Evolutionary conservation across 2,888 invertebrate species (phyloP), one percentile per base, ranked within the genome.

Genomic region (Leptarthrus brevirostris): DNA sequence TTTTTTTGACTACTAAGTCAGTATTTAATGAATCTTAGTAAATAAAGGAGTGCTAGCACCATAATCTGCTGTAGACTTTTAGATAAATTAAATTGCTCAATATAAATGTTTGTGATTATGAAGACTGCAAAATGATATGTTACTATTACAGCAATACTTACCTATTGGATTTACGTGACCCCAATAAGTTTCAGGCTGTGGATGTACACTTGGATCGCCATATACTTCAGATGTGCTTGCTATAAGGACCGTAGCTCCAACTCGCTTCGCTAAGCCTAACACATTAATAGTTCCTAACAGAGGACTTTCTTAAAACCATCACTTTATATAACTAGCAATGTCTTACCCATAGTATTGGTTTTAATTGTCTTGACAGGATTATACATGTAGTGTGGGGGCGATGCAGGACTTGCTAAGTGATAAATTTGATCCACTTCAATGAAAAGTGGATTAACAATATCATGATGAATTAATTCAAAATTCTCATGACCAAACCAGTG

Each of bases 281-380:
- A 96, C 93, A 86, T 96, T 96, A 75, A 96, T 96, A 26, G 96
- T 96, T 70, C 95, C 78, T 78, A 18, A 18, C 71, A 47, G n/a
- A n/a, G n/a, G n/a, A n/a, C n/a, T n/a, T n/a, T n/a, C n/a, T n/a
- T n/a, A n/a, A n/a, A n/a, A n/a, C n/a, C n/a, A n/a, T n/a, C n/a
- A n/a, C n/a, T n/a, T n/a, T n/a, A n/a, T n/a, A n/a, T n/a, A n/a
- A n/a, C n/a, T n/a, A n/a, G n/a, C n/a, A n/a, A n/a, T 12, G 8
- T 40, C 54, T 36, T 53, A 78, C 85, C 99, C 82, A 99, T 88
- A 1, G 98, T 97, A 85, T 99, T 99, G 0, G 98, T 98, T 86
- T 99, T 99, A 78, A 99, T 95, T 14, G 99, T 99, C 86, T 99
- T 99, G 2, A 99, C 98, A 30, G 99, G 98, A 87, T 99, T 99